These are phyloP conservation scores for Elmis aenea DNA, from an alignment of 2,888 invertebrate species.

Conservation along the genomic window DNA sequence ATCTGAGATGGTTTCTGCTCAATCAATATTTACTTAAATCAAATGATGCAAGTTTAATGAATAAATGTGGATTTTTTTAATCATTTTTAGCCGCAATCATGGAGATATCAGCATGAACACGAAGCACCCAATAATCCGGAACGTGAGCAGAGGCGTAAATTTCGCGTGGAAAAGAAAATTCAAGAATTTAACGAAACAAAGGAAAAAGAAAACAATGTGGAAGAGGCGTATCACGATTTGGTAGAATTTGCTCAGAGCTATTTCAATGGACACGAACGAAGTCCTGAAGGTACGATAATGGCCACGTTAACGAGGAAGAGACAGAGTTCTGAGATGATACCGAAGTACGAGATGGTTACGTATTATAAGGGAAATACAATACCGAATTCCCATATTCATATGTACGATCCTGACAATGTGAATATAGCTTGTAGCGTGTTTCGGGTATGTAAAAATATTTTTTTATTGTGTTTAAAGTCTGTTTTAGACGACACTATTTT, in stretches of 20 bases:
- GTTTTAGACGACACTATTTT: no score
- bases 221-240: constrained; percentile 71
- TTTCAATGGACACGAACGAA: constrained; percentile 83
- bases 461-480: neutral
- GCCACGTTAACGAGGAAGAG: constrained; percentile 77
- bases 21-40: neutral
- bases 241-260: constrained; percentile 90
- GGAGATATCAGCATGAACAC: constrained; percentile 36
- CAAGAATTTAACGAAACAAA: constrained; percentile 69
- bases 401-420: constrained; percentile 93
- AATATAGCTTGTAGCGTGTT: constrained; percentile 85
- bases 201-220: constrained; percentile 50
- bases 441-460: constrained; percentile 57
- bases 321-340: constrained; percentile 73
- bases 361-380: constrained; percentile 85
- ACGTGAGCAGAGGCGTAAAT: constrained; percentile 74
- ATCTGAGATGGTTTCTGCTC: neutral
- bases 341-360: constrained; percentile 89
- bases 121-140: no score
- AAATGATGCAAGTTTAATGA: no score
- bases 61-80: constrained; percentile 1
- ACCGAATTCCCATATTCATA: constrained; percentile 88
- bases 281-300: constrained; percentile 83
- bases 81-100: constrained; percentile 38
- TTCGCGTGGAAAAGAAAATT: constrained; percentile 79